Evolutionary conservation across 2,797 vertebrate genomes (phyloP), one percentile per base, ranked within the genome.

Genomic region (Cyprinodon diabolis): DNA sequence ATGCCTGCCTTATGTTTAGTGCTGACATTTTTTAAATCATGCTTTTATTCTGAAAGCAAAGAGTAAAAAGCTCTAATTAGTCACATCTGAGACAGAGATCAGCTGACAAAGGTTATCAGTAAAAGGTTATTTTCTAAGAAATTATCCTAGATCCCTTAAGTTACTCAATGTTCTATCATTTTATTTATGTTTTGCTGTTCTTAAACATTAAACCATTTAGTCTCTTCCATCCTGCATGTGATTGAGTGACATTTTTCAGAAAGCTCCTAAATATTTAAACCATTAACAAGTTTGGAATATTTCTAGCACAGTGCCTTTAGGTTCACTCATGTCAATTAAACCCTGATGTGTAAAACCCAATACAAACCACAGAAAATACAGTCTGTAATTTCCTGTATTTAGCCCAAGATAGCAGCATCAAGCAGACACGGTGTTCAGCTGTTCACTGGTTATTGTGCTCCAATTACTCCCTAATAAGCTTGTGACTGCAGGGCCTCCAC

Each of bases 401-500:
- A 17, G 17, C 52, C 30, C 2, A 51, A 4, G 45, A 77, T 80
- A 71, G 79, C 79, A 69, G 63, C 73, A 43, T 51, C 48, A 48
- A 66, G 21, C 68, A 72, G 71, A 83, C 62, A 43, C 49, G 21
- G 15, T 69, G 80, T 76, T 90, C 79, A 81, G 82, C 75, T 77
- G 75, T 56, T 71, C 66, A 56, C 49, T 74, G 14, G 70, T 82
- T 73, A 82, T 86, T 91, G 90, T 91, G 86, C 83, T 88, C 79
- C 82, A 90, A 68, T 90, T 89, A 86, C 73, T 81, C 79, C 69
- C 9, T 81, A 84, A 85, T 75, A 74, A 78, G 71, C 85, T 70
- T 87, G 85, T 90, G 88, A 90, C 60, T 66, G 68, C 72, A 66
- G 65, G 68, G 80, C 78, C 76, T 76, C 80, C 17, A 66, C 72